phyloP scores from a whole-genome alignment of 35 echinoderm and acorn worm genomes.

The Ptychodera flava region DNA sequence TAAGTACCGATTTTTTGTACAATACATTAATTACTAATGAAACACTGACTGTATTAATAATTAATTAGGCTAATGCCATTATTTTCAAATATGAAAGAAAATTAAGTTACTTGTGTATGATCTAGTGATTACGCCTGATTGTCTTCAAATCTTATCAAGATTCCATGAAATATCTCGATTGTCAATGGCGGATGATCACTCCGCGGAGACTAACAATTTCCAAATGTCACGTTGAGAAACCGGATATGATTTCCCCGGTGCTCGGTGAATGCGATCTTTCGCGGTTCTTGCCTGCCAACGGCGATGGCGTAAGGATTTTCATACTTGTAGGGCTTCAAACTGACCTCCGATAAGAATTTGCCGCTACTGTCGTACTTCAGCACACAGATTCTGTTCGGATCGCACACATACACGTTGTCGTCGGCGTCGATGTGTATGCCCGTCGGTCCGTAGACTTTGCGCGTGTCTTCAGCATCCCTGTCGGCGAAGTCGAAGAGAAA shows the following conservation, averaged over 20 bases:
- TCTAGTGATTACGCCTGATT: too few species aligned
- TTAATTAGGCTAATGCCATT: too few species aligned
- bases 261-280: background rate
- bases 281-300: background rate
- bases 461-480: background rate
- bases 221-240: too few species aligned
- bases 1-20: too few species aligned
- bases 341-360: background rate
- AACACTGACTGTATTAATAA: too few species aligned
- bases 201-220: too few species aligned
- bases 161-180: too few species aligned
- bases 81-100: too few species aligned
- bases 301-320: background rate
- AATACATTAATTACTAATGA: too few species aligned
- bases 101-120: too few species aligned
- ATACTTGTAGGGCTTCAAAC: background rate
- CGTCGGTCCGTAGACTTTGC: background rate
- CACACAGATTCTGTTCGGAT: background rate
- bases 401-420: background rate
- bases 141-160: too few species aligned
- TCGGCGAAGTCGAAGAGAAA: background rate
- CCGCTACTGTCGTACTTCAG: background rate
- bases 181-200: too few species aligned
- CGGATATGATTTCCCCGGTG: background rate
- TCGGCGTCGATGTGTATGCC: background rate